phyloP scores from a whole-genome alignment of 2,113 vertebrate species.

The Callorhinus ursinus region DNA sequence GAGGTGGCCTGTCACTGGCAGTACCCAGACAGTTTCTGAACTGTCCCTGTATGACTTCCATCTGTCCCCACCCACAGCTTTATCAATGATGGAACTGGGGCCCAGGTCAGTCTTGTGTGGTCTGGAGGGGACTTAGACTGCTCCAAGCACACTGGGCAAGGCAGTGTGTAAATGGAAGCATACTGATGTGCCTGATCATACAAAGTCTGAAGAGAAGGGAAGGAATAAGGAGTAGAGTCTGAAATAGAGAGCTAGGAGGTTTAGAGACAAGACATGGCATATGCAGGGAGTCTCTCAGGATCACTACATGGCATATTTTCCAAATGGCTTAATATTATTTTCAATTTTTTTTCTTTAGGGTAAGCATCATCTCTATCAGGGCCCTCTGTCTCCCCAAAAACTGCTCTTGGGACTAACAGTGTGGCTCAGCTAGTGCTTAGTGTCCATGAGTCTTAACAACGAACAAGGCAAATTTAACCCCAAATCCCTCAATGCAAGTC shows the following conservation, averaged over 20 bases:
- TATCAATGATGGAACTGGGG: not conserved
- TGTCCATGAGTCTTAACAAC: not conserved
- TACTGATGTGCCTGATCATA: not conserved
- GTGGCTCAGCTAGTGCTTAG: not conserved
- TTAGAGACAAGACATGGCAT: fast-evolving
- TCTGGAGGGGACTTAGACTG: fast-evolving
- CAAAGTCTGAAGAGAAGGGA: not conserved
- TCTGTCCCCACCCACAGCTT: not conserved
- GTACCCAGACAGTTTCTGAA: too few relatives aligned
- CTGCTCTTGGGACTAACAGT: not conserved
- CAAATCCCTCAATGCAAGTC: not conserved
- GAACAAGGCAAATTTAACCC: not conserved
- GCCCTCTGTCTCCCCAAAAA: not conserved
- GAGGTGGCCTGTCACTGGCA: not conserved
- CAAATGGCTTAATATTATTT: not conserved
- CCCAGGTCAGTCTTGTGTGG: not conserved
- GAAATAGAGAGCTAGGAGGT: not conserved
- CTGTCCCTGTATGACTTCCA: too few relatives aligned
- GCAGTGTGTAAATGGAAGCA: fast-evolving
- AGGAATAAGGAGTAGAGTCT: fast-evolving
- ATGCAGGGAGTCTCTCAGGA: not conserved
- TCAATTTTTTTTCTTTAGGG: not conserved
- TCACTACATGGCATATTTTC: fast-evolving
- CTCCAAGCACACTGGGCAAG: not conserved
- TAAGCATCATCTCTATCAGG: not conserved